Evolutionary conservation across 1,140 invertebrate genomes (phyloP), one percentile per base, ranked within the genome.

Genomic region (Popillia japonica): DNA sequence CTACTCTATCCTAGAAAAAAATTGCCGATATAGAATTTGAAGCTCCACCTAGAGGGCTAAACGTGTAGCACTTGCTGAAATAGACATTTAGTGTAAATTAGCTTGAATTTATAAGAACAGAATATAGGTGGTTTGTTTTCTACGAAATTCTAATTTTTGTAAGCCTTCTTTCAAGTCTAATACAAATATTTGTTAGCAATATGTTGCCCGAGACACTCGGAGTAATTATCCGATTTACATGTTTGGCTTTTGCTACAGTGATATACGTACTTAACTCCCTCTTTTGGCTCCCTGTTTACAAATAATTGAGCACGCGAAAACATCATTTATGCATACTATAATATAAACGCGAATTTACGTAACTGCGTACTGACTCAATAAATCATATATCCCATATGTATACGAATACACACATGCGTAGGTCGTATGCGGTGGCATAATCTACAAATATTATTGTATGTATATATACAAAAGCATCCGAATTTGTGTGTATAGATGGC

Each of bases 291-390:
- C 48, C 14, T 3, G n/a, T 6, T 55, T 55, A 17, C 17, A 55
- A 44, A 55, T 17, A 55, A 55, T 55, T 55, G n/a, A 55, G 6
- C 48, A 55, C 48, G 48, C 48, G 48, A 55, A 55, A 55, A 55
- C 48, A 17, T 55, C 48, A 55, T 55, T 55, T 55, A 55, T 17
- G 17, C 17, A 55, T 17, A 10, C 4, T 48, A 17, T 17, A 55
- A 17, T n/a, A 17, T n/a, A 55, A 34, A 34, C 27, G 27, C 17
- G 14, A 55, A 55, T 55, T 0, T 55, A 55, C 48, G 48, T n/a
- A 55, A n/a, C 48, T n/a, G 48, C 48, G 48, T 34, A 55, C 48
- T 55, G 3, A 55, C 48, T 55, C 48, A n/a, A 55, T 55, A 55
- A 55, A 55, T 55, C 14, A 55, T 17, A 17, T n/a, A 48, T 48